These are phyloP conservation scores for Limnephilus marmoratus DNA, from an alignment of 2,888 invertebrate genomes.

Conservation along the genomic window DNA sequence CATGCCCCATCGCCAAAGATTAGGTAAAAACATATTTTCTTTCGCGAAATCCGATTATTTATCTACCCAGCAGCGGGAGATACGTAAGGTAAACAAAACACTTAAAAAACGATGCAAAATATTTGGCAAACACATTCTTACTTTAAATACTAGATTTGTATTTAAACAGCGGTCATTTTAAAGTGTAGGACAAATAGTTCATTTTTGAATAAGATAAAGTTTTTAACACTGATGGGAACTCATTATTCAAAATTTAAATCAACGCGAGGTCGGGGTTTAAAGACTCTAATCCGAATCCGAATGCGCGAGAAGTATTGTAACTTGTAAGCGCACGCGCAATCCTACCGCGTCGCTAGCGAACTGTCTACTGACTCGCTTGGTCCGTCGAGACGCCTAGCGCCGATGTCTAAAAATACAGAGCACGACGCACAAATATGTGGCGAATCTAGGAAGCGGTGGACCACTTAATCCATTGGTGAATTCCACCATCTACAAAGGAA, in stretches of 20 bases:
- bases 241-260: not conserved
- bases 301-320: not conserved
- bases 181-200: not conserved
- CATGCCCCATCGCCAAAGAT: not conserved
- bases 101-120: not conserved
- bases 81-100: conserved; percentile 7
- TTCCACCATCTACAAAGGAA: not conserved
- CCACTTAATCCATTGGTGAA: not conserved
- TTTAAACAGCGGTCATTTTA: not conserved
- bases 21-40: not conserved
- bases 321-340: conserved; percentile 11
- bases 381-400: conserved; percentile 25
- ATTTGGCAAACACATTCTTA: conserved; percentile 14
- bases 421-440: conserved; percentile 11
- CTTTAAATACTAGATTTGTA: not conserved
- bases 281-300: not conserved
- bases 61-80: not conserved
- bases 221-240: not conserved
- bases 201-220: not conserved
- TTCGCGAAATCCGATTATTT: not conserved
- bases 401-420: conserved; percentile 29
- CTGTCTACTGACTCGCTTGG: conserved; percentile 26
- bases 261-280: not conserved
- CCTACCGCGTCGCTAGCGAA: conserved; percentile 23
- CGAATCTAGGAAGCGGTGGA: conserved; percentile 37